A percentile compares a stretch with the other conserved stretches of the same genome.
Conservation (phyloP, 2,113 vertebrate genomes). For the Rhinogobius similis region DNA sequence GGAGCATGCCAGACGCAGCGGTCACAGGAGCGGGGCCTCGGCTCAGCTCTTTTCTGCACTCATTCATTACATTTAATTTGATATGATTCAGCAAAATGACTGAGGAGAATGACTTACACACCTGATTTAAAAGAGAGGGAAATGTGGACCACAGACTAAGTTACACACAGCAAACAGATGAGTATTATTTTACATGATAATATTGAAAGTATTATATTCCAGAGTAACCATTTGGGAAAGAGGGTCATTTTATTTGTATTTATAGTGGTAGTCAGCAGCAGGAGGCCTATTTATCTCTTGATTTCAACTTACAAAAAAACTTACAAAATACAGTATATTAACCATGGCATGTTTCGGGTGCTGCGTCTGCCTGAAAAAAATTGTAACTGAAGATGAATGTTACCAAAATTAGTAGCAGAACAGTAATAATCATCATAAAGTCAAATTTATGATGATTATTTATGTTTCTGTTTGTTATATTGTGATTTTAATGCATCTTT, state of each 20-base stretch:
- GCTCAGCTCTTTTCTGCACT: conserved; percentile 32
- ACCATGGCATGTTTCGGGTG: too few relatives aligned
- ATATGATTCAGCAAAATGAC: conserved; percentile 49
- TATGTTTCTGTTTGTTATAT: too few relatives aligned
- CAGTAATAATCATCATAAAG: too few relatives aligned
- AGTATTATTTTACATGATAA: background rate
- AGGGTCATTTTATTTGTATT: background rate
- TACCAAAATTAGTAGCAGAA: too few relatives aligned
- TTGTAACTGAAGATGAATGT: too few relatives aligned
- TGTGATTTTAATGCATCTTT: too few relatives aligned
- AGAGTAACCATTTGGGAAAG: background rate
- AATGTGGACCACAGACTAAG: background rate
- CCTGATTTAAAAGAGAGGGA: conserved; percentile 6
- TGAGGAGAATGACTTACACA: conserved; percentile 56
- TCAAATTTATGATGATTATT: too few relatives aligned
- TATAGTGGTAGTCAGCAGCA: background rate
- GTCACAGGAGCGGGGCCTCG: background rate
- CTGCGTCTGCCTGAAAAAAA: too few relatives aligned
- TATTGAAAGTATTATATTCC: background rate
- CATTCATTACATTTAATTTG: conserved; percentile 48
- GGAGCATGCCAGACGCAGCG: conserved; percentile 27
- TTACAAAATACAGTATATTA: too few relatives aligned
- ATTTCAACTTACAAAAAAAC: too few relatives aligned
- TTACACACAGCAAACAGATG: background rate
- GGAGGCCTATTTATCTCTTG: background rate